Evolutionary conservation across 2,113 vertebrate genomes (phyloP), one percentile per base, ranked within the genome.

Genomic region (Bombycilla garrulus): DNA sequence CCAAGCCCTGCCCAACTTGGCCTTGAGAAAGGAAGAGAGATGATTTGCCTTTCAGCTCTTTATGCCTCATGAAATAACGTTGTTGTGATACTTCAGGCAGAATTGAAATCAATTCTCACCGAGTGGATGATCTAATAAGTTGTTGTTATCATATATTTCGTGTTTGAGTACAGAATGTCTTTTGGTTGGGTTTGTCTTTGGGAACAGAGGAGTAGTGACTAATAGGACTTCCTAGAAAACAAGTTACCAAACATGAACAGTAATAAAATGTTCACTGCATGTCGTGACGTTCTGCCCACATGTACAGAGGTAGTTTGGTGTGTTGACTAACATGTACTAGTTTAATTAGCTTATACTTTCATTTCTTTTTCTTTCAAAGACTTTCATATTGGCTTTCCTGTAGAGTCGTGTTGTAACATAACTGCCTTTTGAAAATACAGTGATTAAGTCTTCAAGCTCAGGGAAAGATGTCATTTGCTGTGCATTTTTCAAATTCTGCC

Each of bases 401-500:
- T 33, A 35, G 21, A 72, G 14, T 88, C 24, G 21, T 61, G 50
- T 65, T 58, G 48, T 44, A 80, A 60, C 66, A 8, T n/a, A 72
- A 47, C 45, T 81, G 50, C n/a, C 69, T 61, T 80, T 73, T 65
- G 61, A 84, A 83, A 91, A 20, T 25, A 10, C 2, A 31, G 23
- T 5, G 42, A 74, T 81, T 47, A 90, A 83, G 47, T 71, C 69
- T 81, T 79, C 81, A 71, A 51, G 94, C 69, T 80, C 50, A 66
- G n/a, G 10, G 9, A 72, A 86, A 58, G 76, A 73, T 88, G 67
- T 91, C 97, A 78, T 76, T 83, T 83, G 71, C 47, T 66, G 9
- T 90, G 33, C 86, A 56, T 95, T 93, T 96, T 96, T 94, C 42
- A 66, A 81, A 79, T 90, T 90, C 89, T 97, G 22, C 79, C 0